These are phyloP conservation scores for Cinclus cinclus DNA, from an alignment of 2,113 vertebrate genomes.

Conservation along the genomic window DNA sequence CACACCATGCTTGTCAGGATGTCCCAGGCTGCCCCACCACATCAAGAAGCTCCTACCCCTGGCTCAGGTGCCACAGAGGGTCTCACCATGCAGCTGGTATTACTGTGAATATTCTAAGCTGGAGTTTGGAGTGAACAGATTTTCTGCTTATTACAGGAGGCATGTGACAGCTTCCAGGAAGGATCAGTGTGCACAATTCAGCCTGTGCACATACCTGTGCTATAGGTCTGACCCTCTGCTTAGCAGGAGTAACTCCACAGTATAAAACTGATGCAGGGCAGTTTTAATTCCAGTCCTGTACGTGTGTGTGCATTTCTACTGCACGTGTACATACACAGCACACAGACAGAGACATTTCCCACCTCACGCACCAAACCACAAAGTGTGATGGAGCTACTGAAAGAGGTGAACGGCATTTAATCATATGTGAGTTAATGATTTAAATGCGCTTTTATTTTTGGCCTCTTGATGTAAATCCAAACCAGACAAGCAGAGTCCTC, in stretches of 20 bases:
- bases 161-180: neutral
- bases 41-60: neutral
- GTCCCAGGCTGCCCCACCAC: neutral
- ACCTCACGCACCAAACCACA: constrained; percentile 34
- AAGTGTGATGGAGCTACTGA: constrained; percentile 27
- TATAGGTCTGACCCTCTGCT: neutral
- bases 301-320: neutral
- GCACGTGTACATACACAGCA: neutral
- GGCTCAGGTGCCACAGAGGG: neutral
- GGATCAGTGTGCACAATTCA: neutral
- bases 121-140: neutral
- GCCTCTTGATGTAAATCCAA: constrained; percentile 70
- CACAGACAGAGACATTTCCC: constrained; percentile 18
- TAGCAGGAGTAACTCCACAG: neutral
- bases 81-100: neutral
- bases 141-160: neutral
- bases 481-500: constrained; percentile 68
- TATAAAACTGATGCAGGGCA: neutral
- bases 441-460: constrained; percentile 70
- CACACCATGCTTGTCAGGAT: neutral
- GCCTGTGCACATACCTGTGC: neutral
- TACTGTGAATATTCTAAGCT: neutral
- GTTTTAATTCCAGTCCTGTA: neutral
- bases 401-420: constrained; percentile 54
- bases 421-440: constrained; percentile 64